A percentile compares a stretch with the other conserved stretches of the same genome.
Conservation (phyloP, 1,140 invertebrate genomes). For the Adoxophyes honmai region DNA sequence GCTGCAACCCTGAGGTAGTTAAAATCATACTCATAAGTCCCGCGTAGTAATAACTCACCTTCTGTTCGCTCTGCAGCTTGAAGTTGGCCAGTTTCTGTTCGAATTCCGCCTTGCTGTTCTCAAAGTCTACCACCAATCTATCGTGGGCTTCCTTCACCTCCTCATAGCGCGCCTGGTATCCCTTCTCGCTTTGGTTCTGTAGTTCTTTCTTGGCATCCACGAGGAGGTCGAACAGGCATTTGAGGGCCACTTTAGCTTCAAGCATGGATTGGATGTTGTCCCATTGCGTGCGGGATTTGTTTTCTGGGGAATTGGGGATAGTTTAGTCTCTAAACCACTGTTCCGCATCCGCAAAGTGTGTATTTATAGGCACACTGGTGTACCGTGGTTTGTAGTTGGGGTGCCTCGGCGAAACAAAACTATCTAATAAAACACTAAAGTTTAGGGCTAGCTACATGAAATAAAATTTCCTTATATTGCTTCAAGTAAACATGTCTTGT, state of each 20-base stretch:
- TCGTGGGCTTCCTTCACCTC: conserved; percentile 75
- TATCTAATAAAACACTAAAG: no score
- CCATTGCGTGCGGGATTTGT: conserved; percentile 78
- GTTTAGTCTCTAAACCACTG: no score
- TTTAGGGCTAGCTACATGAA: no score
- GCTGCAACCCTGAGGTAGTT: no score
- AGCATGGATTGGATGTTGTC: conserved; percentile 82
- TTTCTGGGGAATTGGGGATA: conserved; percentile 67
- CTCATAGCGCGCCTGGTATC: conserved; percentile 69
- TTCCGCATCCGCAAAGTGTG: no score
- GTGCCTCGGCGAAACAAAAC: no score
- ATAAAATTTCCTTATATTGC: no score
- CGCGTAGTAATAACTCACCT: conserved; percentile 39
- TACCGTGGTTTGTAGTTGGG: no score
- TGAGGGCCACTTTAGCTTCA: conserved; percentile 81
- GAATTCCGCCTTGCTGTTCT: conserved; percentile 52
- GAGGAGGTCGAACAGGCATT: conserved; percentile 78
- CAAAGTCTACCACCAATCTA: conserved; percentile 54
- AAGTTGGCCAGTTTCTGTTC: conserved; percentile 47
- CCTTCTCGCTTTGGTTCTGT: conserved; percentile 64
- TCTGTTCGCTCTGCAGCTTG: conserved; percentile 57
- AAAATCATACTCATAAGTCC: not conserved
- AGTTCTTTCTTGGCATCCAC: conserved; percentile 75
- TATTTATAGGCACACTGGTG: no score
- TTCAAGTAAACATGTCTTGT: no score